Conservation (phyloP, 1,140 invertebrate species). For the Nephila pilipes region DNA sequence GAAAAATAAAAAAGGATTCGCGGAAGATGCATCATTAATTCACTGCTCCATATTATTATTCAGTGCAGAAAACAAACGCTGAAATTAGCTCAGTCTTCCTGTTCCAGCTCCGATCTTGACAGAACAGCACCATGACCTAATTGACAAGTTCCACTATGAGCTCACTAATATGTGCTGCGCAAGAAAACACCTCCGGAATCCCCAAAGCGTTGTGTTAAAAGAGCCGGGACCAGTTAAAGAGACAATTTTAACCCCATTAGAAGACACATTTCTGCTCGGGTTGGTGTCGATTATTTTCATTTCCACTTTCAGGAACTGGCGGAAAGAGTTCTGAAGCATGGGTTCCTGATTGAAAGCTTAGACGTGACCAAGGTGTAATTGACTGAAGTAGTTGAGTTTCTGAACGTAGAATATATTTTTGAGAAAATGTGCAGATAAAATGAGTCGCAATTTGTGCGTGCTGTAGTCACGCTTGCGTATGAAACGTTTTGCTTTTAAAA, state of each 20-base stretch:
- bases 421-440: too few relatives aligned
- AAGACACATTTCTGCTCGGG: not conserved
- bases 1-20: not conserved
- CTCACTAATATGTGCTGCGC: not conserved
- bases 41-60: not conserved
- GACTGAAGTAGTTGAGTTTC: too few relatives aligned
- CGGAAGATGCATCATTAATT: not conserved
- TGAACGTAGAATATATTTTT: too few relatives aligned
- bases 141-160: not conserved
- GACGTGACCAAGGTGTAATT: too few relatives aligned
- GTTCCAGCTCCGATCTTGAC: not conserved
- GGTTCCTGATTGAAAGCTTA: not conserved
- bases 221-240: not conserved
- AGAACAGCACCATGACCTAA: not conserved
- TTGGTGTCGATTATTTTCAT: not conserved
- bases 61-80: not conserved
- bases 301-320: not conserved
- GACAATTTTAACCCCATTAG: not conserved
- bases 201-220: not conserved
- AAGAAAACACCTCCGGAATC: not conserved
- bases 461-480: too few relatives aligned
- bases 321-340: not conserved
- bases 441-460: too few relatives aligned
- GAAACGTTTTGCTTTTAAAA: too few relatives aligned
- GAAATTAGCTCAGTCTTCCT: conserved; percentile 13